Percentiles rank a stretch among this genome's conserved stretches.
These are phyloP conservation scores for Alouatta palliata DNA, from an alignment of 2,113 vertebrate species.

Conservation along the genomic window DNA sequence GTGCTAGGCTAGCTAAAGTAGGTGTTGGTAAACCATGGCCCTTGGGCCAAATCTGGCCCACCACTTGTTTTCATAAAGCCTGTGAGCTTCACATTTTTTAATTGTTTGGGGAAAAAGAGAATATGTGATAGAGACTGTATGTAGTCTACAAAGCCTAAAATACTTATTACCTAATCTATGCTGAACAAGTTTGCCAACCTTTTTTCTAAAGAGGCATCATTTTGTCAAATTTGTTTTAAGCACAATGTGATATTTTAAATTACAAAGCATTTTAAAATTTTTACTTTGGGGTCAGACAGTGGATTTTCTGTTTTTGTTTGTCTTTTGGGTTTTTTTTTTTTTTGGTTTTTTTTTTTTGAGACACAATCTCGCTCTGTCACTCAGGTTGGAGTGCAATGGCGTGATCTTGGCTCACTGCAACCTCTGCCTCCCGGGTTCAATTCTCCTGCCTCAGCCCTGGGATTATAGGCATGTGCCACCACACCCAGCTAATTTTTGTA, in stretches of 20 bases:
- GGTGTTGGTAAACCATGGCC: background rate
- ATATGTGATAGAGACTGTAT: background rate
- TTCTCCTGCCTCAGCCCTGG: no score
- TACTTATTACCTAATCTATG: background rate
- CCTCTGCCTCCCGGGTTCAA: no score
- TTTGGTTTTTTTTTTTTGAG: no score
- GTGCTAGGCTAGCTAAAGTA: background rate
- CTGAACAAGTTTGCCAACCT: background rate
- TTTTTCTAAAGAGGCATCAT: background rate
- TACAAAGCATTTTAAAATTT: background rate
- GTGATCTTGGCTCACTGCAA: no score
- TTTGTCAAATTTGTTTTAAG: conserved; percentile 22
- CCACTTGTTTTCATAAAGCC: background rate
- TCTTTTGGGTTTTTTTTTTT: no score
- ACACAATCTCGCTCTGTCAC: no score
- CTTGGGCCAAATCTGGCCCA: background rate
- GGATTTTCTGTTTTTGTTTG: background rate
- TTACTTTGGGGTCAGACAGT: background rate
- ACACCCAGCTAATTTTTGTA: no score
- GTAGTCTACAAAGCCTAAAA: background rate
- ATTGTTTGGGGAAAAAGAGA: background rate
- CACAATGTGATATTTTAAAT: background rate
- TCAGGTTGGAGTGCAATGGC: no score
- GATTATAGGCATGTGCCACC: no score
- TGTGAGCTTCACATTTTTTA: background rate